Percentiles rank a stretch among this genome's conserved stretches.
Conservation (phyloP, 1,140 invertebrate genomes). For the Harlomillsia oculata region DNA sequence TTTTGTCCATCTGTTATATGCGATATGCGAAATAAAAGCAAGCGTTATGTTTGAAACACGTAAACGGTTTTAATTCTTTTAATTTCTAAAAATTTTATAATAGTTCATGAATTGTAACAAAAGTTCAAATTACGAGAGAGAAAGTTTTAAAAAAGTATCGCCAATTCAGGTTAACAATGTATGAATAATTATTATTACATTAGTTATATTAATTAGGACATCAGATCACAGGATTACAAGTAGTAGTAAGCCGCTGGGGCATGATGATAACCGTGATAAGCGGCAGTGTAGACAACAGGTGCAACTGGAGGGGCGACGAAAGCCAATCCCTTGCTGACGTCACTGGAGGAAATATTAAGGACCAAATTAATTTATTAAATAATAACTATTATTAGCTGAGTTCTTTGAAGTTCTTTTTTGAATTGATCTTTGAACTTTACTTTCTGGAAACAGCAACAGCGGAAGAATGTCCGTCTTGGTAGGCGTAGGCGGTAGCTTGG, state of each 20-base stretch:
- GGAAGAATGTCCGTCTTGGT: slow-evolving; percentile 32
- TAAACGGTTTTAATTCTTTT: too few species aligned
- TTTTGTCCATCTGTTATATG: too few species aligned
- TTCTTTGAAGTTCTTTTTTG: neutral
- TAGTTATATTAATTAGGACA: neutral
- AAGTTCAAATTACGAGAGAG: too few species aligned
- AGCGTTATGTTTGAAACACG: too few species aligned
- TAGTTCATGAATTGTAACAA: too few species aligned
- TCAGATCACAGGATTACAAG: neutral
- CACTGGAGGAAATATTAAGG: slow-evolving; percentile 18
- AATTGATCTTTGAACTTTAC: neutral
- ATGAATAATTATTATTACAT: neutral
- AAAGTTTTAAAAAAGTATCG: too few species aligned
- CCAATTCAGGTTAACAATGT: too few species aligned
- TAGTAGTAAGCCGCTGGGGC: slow-evolving; percentile 6
- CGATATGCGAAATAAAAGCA: too few species aligned
- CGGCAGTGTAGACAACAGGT: slow-evolving; percentile 14
- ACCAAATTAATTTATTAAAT: neutral
- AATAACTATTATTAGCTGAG: neutral
- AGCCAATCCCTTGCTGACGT: slow-evolving; percentile 28
- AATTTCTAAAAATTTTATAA: too few species aligned
- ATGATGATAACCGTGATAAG: neutral
- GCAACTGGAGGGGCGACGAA: slow-evolving; percentile 10
- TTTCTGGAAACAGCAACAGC: slow-evolving; percentile 28
- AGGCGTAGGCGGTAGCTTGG: slow-evolving; percentile 32